Percentiles rank a stretch among this genome's conserved stretches.
Evolutionary conservation across 2,888 invertebrate species (phyloP).

Genomic region (Nycteola revayana): DNA sequence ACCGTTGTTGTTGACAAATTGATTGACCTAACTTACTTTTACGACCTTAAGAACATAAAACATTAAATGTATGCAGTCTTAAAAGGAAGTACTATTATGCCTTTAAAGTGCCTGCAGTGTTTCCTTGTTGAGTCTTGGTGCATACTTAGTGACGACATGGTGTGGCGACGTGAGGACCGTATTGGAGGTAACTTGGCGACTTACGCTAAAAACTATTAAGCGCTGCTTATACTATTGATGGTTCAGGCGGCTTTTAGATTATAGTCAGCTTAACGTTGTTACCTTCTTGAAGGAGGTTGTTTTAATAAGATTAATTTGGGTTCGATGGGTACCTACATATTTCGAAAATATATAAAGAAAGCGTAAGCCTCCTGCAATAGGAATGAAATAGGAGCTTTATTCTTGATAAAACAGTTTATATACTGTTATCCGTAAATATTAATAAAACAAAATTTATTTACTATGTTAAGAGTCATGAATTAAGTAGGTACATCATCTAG

Average conservation of each 20-base stretch:
- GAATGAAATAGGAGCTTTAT: too few relatives aligned
- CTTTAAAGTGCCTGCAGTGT: slow-evolving; percentile 34
- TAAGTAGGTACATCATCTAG: slow-evolving; percentile 15
- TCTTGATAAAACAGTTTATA: too few relatives aligned
- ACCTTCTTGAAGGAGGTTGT: too few relatives aligned
- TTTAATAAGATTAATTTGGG: too few relatives aligned
- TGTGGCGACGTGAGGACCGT: slow-evolving; percentile 35
- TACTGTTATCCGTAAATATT: too few relatives aligned
- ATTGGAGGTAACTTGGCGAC: slow-evolving; percentile 9
- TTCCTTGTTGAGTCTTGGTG: slow-evolving; percentile 39
- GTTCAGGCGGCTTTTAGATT: not conserved
- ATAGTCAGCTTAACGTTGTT: not conserved
- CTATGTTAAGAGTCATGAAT: slow-evolving; percentile 10
- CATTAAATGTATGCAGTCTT: slow-evolving; percentile 21
- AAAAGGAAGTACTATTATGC: slow-evolving; percentile 32
- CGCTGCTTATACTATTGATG: too few relatives aligned
- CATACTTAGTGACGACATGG: slow-evolving; percentile 15
- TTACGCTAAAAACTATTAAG: too few relatives aligned
- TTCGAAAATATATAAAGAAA: too few relatives aligned
- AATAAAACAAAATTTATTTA: too few relatives aligned
- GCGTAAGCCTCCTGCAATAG: too few relatives aligned
- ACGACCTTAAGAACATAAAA: slow-evolving; percentile 12
- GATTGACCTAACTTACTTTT: not conserved
- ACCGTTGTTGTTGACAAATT: too few relatives aligned
- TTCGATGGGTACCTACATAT: too few relatives aligned